Base-by-base conservation (phyloP, 2,888 invertebrate species). In the Craniophora ligustri region DNA sequence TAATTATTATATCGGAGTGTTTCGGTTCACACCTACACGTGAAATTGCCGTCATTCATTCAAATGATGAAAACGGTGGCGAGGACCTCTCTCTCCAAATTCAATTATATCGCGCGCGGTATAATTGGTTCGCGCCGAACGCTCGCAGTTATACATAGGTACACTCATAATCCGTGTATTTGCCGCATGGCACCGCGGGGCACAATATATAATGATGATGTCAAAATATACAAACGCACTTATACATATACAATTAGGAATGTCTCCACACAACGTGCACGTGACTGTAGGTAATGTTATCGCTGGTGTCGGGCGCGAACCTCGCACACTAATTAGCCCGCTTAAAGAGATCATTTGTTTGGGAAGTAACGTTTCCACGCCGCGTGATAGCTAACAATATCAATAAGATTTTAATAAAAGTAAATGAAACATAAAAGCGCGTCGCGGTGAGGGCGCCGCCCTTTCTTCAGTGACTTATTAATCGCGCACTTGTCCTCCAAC, bases 401-500 rank as follows among this genome's bases (percentile, higher is more conserved):
- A n/a, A n/a, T n/a, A n/a, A 6, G 18, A 13, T 41, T 19, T 41
- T 30, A 61, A 53, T 51, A 42, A 45, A 61, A 54, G 30, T 42
- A 31, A 54, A 34, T n/a, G n/a, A n/a, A n/a, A n/a, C n/a, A n/a
- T n/a, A 13, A 32, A 7, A n/a, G 7, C 8, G 7, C 14, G 10
- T n/a, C 5, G 23, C 23, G 10, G 38, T 14, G n/a, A n/a, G n/a
- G n/a, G 26, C 23, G 14, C 5, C 10, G 15, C 6, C 1, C 30
- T 26, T 28, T 40, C 31, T 26, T 40, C 35, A n/a, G 35, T 45
- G 44, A 36, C 46, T 48, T 55, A 47, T 42, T 55, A 63, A 50
- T 50, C 34, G 18, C 34, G 38, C 34, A 46, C 46, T 63, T 49
- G 50, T 47, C 40, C 19, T 26, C 34, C 16, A 23, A 13, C 23